Base-by-base conservation (phyloP, 2,888 invertebrate genomes). In the Tenthredo notha region DNA sequence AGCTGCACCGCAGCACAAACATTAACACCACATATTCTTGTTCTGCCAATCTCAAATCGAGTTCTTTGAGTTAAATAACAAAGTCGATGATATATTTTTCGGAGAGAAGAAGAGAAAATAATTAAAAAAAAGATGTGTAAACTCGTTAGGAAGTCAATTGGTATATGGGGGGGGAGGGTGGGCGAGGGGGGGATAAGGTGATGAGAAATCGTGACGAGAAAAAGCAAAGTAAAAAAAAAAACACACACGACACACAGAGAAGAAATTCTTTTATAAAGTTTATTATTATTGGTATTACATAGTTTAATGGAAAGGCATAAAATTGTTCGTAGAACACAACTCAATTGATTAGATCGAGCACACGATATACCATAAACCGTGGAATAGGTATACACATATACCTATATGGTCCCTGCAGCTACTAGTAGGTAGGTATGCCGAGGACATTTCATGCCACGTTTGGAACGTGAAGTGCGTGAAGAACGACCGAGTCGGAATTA, bases 291-390 rank as follows among this genome's bases (percentile, higher is more conserved):
- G 21, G 15, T 75, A 50, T 50, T 50, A 21, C n/a, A 21, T 10
- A 21, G 65, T 72, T 74, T 18, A 82, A 85, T 67, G 84, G 65
- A 37, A 50, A 78, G 78, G 80, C 85, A 82, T 85, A 67, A 85
- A 85, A 85, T 84, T 29, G 85, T 85, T 61, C 72, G 70, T 82
- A 47, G 18, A 80, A 85, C 85, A 80, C 85, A 43, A 85, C 72
- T 77, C 72, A 58, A 84, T 84, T 75, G 85, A 78, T 85, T 70
- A 78, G 65, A n/a, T 85, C 29, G 65, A 29, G 25, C 12, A 18
- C 29, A 15, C 29, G 29, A 10, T 6, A 37, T 37, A 37, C 37
- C 37, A 37, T 37, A 37, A 37, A 1, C 25, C 61, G 12, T 21
- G 9, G 10, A 25, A 10, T 10, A 7, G 54, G 54, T 15, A 54